Evolutionary conservation across 1,140 invertebrate genomes (phyloP).

Genomic region (Anthonomus grandis): DNA sequence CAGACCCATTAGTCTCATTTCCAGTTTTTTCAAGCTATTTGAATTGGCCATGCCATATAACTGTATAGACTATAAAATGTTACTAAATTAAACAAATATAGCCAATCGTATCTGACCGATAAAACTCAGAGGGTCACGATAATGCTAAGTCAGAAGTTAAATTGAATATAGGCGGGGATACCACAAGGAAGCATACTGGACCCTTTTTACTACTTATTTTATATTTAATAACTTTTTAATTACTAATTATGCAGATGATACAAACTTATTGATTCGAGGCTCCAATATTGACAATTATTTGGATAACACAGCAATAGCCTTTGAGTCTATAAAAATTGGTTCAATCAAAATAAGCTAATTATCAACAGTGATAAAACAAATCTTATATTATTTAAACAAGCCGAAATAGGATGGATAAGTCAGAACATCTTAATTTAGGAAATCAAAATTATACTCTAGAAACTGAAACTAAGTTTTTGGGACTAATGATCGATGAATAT

Average conservation of each 20-base stretch:
- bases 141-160: background rate
- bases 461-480: background rate
- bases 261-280: background rate
- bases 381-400: too few relatives aligned
- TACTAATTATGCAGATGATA: background rate
- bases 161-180: background rate
- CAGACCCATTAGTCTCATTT: background rate
- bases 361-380: background rate
- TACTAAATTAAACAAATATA: background rate
- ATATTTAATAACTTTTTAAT: background rate
- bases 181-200: background rate
- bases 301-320: background rate
- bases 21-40: background rate
- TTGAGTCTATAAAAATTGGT: background rate
- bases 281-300: background rate
- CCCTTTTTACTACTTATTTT: background rate
- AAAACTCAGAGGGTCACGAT: background rate
- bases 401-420: background rate
- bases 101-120: background rate
- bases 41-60: background rate
- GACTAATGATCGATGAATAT: background rate
- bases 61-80: background rate
- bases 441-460: background rate
- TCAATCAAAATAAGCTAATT: background rate
- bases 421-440: background rate